Evolutionary conservation across 2,113 vertebrate species (phyloP).

Genomic region (Tor tambroides): DNA sequence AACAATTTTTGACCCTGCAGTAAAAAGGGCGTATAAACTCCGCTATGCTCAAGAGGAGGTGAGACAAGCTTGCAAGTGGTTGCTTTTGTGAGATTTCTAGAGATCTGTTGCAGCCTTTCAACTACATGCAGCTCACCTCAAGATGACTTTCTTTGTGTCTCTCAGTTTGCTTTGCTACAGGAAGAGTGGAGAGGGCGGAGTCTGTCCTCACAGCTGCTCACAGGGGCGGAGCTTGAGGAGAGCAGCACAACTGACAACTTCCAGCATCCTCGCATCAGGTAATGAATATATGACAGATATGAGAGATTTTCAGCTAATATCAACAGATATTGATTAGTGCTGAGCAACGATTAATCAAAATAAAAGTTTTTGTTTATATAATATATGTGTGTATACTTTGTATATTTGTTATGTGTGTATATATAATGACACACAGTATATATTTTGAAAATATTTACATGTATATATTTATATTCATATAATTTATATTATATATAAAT

Average conservation of each 20-base stretch:
- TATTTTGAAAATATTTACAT: too few relatives aligned
- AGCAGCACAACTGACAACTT: slow-evolving; percentile 77
- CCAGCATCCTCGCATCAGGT: slow-evolving; percentile 91
- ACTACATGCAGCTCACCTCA: background rate
- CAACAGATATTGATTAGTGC: background rate
- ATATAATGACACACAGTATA: too few relatives aligned
- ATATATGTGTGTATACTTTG: too few relatives aligned
- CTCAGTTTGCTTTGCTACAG: slow-evolving; percentile 85
- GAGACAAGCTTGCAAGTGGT: slow-evolving; percentile 34
- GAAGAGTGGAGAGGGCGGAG: slow-evolving; percentile 88
- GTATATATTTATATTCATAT: too few relatives aligned
- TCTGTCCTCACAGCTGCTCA: slow-evolving; percentile 83
- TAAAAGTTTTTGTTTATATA: too few relatives aligned
- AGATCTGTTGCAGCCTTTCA: background rate
- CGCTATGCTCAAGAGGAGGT: slow-evolving; percentile 92
- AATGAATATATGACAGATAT: background rate
- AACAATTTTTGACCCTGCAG: slow-evolving; percentile 90
- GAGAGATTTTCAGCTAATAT: background rate
- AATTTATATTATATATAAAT: too few relatives aligned
- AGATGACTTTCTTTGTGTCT: background rate
- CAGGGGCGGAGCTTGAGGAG: slow-evolving; percentile 85
- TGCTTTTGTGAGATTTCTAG: background rate
- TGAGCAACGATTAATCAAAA: too few relatives aligned
- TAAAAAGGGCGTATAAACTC: slow-evolving; percentile 92
- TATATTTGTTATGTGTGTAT: too few relatives aligned